A percentile compares a stretch with the other conserved stretches of the same genome.
These are phyloP conservation scores for Enteromius fasciolatus DNA, from an alignment of 2,797 vertebrate genomes.

Conservation along the genomic window DNA sequence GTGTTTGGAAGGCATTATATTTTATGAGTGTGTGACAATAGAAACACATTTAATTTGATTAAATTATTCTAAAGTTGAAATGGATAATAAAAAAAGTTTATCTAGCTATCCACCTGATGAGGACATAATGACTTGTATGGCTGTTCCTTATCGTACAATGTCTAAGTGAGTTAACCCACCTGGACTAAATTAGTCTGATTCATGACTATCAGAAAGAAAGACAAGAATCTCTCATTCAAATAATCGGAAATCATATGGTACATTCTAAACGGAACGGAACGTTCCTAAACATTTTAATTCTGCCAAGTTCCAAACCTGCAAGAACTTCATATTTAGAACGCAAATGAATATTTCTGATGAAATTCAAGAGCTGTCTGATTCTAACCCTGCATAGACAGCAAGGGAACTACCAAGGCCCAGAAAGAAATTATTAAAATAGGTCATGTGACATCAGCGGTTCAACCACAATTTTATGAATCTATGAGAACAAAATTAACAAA, in stretches of 20 bases:
- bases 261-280: neutral
- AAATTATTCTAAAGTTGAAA: neutral
- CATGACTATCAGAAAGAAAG: neutral
- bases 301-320: neutral
- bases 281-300: too few species aligned
- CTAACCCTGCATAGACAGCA: neutral
- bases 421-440: neutral
- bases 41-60: neutral
- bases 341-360: neutral
- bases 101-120: neutral
- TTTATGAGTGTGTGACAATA: neutral
- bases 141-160: neutral
- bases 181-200: neutral
- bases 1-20: constrained; percentile 3
- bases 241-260: neutral
- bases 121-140: neutral
- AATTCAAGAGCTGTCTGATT: neutral
- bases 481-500: neutral
- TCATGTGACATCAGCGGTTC: neutral
- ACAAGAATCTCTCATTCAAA: neutral
- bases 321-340: neutral
- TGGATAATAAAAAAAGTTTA: neutral
- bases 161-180: constrained; percentile 8
- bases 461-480: neutral
- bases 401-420: neutral